A percentile compares a stretch with the other conserved stretches of the same genome.
Evolutionary conservation across 2,113 vertebrate genomes (phyloP).

Genomic region (Recurvirostra avosetta): DNA sequence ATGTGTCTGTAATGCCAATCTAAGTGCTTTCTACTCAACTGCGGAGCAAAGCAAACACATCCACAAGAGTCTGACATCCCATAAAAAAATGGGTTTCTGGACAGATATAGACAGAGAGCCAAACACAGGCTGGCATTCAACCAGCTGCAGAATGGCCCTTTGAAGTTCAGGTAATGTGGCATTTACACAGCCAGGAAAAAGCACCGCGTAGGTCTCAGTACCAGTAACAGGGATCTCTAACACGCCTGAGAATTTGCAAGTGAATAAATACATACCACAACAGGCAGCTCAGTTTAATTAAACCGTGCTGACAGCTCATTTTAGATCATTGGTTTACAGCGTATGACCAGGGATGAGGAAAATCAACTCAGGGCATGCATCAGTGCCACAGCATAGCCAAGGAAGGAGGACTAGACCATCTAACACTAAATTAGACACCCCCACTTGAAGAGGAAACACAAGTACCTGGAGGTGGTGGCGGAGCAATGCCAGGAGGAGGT

Average conservation of each 20-base stretch:
- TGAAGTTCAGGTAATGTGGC: neutral
- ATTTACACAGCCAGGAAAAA: constrained; percentile 6
- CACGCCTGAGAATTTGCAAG: neutral
- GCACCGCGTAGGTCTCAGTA: neutral
- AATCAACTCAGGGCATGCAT: neutral
- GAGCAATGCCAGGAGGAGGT: constrained; percentile 87
- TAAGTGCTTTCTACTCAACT: neutral
- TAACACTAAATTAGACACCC: neutral
- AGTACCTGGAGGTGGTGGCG: constrained; percentile 89
- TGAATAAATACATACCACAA: neutral
- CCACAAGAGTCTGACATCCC: neutral
- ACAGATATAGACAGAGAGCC: neutral
- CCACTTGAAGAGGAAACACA: neutral
- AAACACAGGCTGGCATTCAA: neutral
- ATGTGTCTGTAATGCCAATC: neutral
- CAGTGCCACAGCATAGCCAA: neutral
- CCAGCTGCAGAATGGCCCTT: neutral
- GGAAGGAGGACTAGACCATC: neutral
- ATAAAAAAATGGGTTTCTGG: neutral
- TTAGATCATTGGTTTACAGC: neutral
- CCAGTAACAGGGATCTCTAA: neutral
- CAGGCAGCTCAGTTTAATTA: neutral
- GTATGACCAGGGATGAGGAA: neutral
- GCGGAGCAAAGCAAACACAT: neutral
- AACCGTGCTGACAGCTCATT: constrained; percentile 23